Percentiles rank a stretch among this genome's conserved stretches.
phyloP scores from a whole-genome alignment of 2,113 vertebrate species.

The Coryphaenoides rupestris region DNA sequence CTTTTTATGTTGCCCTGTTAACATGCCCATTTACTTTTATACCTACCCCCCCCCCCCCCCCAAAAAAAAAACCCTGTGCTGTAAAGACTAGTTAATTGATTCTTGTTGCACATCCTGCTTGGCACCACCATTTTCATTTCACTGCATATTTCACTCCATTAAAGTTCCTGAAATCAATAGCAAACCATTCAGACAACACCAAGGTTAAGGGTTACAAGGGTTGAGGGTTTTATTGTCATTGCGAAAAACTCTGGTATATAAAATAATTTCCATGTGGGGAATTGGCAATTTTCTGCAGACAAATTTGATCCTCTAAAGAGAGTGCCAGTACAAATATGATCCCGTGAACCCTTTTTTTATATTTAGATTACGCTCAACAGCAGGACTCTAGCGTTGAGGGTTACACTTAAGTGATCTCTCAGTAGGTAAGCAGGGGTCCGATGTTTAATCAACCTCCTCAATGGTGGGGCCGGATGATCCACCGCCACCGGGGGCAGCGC shows the following conservation, averaged over 20 bases:
- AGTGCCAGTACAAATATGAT: slow-evolving; percentile 31
- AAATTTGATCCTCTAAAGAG: slow-evolving; percentile 29
- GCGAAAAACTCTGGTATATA: slow-evolving; percentile 22
- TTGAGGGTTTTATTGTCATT: slow-evolving; percentile 35
- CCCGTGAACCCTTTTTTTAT: slow-evolving; percentile 48
- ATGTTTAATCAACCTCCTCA: slow-evolving; percentile 77
- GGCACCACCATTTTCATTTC: no score
- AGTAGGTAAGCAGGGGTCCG: slow-evolving; percentile 40
- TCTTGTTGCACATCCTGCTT: no score
- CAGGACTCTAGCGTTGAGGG: slow-evolving; percentile 48
- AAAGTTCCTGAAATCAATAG: no score
- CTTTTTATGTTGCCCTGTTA: no score
- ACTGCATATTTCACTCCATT: no score
- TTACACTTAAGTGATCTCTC: slow-evolving; percentile 44
- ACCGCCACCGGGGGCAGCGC: slow-evolving; percentile 67
- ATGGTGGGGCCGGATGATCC: slow-evolving; percentile 79
- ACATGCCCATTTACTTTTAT: no score
- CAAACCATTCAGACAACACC: not conserved
- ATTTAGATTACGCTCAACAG: slow-evolving; percentile 48
- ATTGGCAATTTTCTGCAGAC: slow-evolving; percentile 20
- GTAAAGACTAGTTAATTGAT: no score
- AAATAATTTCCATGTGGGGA: slow-evolving; percentile 28
- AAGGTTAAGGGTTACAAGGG: slow-evolving; percentile 33
- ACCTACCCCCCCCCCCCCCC: no score
- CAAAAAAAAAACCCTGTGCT: no score